phyloP scores from a whole-genome alignment of 2,888 invertebrate genomes.

The Drosophila nr. fundita region DNA sequence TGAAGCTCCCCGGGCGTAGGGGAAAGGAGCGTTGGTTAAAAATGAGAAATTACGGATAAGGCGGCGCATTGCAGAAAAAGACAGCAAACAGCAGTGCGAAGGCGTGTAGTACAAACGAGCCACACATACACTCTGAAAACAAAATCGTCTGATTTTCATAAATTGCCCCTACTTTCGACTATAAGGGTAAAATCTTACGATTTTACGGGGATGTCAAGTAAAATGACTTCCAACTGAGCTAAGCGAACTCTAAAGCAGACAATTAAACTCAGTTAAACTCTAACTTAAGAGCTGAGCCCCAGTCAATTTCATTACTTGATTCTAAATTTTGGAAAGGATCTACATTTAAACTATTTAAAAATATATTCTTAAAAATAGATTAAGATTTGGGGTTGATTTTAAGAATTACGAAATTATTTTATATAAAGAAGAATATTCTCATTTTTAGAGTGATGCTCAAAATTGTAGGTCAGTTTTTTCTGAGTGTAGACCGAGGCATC shows the following conservation, averaged over 20 bases:
- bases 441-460: not conserved
- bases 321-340: not conserved
- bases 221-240: not conserved
- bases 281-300: not conserved
- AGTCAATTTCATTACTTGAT: not conserved
- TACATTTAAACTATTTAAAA: not conserved
- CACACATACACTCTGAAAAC: not conserved
- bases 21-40: constrained; percentile 20
- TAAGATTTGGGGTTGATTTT: not conserved
- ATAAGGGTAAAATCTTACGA: not conserved
- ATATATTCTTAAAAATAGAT: not conserved
- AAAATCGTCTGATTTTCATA: not conserved
- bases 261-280: not conserved
- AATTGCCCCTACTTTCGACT: not conserved
- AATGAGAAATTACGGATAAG: constrained; percentile 49
- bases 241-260: not conserved
- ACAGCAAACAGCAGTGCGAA: constrained; percentile 30
- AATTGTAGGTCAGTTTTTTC: not conserved
- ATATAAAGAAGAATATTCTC: not conserved
- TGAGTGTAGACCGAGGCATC: constrained; percentile 67
- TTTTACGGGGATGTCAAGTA: not conserved
- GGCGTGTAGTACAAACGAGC: constrained; percentile 56
- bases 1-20: constrained; percentile 8
- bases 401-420: not conserved
- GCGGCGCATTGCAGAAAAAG: constrained; percentile 19